A percentile compares a stretch with the other conserved stretches of the same genome.
These are phyloP conservation scores for Styela clava DNA, from an alignment of 23 tunicate genomes.

Conservation along the genomic window DNA sequence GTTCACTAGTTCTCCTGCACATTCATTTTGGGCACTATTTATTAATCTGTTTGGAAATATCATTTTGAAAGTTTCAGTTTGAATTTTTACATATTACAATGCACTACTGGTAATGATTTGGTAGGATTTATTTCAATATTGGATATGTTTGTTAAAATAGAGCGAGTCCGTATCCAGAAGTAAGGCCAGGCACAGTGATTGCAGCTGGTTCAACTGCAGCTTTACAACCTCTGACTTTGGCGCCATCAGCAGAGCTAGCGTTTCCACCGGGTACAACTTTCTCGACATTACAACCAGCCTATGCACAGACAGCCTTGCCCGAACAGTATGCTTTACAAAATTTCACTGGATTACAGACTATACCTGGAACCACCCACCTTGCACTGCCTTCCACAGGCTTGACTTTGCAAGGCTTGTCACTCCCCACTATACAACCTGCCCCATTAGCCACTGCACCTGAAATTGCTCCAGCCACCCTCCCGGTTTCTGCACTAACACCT, in stretches of 20 bases:
- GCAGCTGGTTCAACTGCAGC: slow-evolving; percentile 39
- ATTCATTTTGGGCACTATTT: not conserved
- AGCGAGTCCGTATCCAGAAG: slow-evolving; percentile 79
- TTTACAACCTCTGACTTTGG: slow-evolving; percentile 38
- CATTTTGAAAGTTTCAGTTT: no score
- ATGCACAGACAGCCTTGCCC: slow-evolving; percentile 21
- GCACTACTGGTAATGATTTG: no score
- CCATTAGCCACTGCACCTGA: slow-evolving; percentile 22
- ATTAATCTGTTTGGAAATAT: no score
- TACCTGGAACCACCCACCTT: slow-evolving; percentile 8
- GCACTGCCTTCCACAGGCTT: slow-evolving; percentile 13
- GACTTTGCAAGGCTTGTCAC: not conserved
- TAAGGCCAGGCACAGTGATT: slow-evolving; percentile 52
- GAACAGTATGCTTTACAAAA: slow-evolving; percentile 14
- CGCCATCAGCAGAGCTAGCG: slow-evolving; percentile 36
- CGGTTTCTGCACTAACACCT: slow-evolving; percentile 27
- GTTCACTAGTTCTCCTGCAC: not conserved
- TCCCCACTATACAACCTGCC: slow-evolving; percentile 5
- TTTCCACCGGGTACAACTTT: slow-evolving; percentile 27
- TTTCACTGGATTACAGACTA: slow-evolving; percentile 10
- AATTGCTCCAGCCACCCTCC: slow-evolving; percentile 25
- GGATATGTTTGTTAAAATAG: slow-evolving; percentile 39
- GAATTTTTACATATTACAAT: no score
- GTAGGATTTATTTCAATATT: no score
- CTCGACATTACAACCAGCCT: slow-evolving; percentile 22